Conservation (phyloP, 2,888 invertebrate genomes). For the Leptopterna dolabrata region DNA sequence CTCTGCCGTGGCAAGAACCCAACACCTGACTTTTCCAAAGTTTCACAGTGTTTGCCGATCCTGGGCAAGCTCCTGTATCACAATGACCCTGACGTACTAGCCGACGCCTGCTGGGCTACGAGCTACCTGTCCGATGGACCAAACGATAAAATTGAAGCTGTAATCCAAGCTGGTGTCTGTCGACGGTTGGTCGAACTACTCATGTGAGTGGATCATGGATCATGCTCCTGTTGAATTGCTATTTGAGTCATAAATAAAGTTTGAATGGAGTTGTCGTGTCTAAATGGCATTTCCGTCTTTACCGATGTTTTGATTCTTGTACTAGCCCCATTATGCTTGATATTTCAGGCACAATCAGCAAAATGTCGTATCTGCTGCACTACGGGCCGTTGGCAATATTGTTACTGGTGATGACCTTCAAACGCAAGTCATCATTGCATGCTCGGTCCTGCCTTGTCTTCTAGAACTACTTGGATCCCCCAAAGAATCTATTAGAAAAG, state of each 20-base stretch:
- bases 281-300: too few relatives aligned
- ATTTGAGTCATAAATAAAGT: too few relatives aligned
- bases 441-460: slow-evolving; percentile 86
- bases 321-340: too few relatives aligned
- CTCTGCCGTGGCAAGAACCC: slow-evolving; percentile 97
- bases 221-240: slow-evolving; percentile 27
- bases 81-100: slow-evolving; percentile 87
- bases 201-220: slow-evolving; percentile 68
- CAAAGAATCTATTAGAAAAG: slow-evolving; percentile 90
- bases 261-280: too few relatives aligned
- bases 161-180: slow-evolving; percentile 95
- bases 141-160: slow-evolving; percentile 97
- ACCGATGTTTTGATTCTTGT: too few relatives aligned
- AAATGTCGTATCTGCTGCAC: slow-evolving; percentile 89
- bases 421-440: slow-evolving; percentile 94
- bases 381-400: slow-evolving; percentile 97
- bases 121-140: slow-evolving; percentile 96
- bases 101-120: slow-evolving; percentile 97
- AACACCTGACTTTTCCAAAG: slow-evolving; percentile 88
- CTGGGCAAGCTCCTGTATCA: slow-evolving; percentile 89
- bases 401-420: slow-evolving; percentile 97
- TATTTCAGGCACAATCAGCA: slow-evolving; percentile 79
- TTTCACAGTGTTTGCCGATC: slow-evolving; percentile 85
- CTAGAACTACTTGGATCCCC: slow-evolving; percentile 80
- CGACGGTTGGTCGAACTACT: slow-evolving; percentile 78